A percentile compares a stretch with the other conserved stretches of the same genome.
Evolutionary conservation across 2,113 vertebrate genomes (phyloP).

Genomic region (Anas platyrhynchos): DNA sequence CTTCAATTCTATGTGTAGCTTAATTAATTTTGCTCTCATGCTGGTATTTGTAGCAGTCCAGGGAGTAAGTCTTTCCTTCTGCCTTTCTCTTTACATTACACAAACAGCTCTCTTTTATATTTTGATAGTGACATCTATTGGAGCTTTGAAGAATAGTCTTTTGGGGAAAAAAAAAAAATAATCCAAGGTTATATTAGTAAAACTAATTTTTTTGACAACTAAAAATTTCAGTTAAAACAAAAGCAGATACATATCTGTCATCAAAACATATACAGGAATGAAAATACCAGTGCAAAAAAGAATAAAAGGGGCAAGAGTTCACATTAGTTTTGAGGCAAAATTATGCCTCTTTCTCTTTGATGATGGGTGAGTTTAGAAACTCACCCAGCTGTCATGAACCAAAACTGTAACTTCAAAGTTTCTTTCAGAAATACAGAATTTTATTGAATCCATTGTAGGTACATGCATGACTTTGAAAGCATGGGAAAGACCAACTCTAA

Average conservation of each 20-base stretch:
- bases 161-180: not conserved
- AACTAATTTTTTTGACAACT: not conserved
- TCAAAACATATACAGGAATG: not conserved
- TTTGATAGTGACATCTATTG: constrained; percentile 84
- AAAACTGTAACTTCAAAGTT: not conserved
- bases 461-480: accelerated
- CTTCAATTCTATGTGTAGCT: not conserved
- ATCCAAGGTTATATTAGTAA: not conserved
- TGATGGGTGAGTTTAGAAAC: not conserved
- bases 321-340: not conserved
- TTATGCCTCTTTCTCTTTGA: not conserved
- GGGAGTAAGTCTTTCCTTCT: constrained; percentile 22
- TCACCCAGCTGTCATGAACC: not conserved
- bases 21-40: constrained; percentile 29
- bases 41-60: constrained; percentile 8
- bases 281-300: not conserved
- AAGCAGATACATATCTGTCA: not conserved
- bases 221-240: not conserved
- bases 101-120: constrained; percentile 71
- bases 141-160: constrained; percentile 69
- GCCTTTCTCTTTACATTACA: constrained; percentile 1
- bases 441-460: not conserved
- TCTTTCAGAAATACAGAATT: not conserved
- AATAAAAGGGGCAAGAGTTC: not conserved
- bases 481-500: not conserved